These are phyloP conservation scores for Periophthalmodon schlosseri DNA, from an alignment of 2,113 vertebrate species.

Conservation along the genomic window DNA sequence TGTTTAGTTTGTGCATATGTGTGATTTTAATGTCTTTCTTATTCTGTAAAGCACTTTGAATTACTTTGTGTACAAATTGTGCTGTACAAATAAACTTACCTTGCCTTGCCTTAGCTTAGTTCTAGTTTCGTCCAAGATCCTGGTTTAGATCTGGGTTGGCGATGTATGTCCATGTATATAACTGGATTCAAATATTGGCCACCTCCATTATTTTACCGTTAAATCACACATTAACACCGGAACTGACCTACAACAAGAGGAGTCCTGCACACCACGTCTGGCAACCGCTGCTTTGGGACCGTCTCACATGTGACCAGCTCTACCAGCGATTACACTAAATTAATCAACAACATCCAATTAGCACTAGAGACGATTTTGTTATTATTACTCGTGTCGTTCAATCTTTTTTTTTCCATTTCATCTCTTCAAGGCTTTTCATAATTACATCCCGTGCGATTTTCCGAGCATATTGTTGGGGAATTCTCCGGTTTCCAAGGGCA, in stretches of 20 bases:
- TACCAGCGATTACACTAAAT: conserved; percentile 13
- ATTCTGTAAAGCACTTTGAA: too few relatives aligned
- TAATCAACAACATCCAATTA: conserved; percentile 52
- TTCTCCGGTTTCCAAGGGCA: conserved; percentile 53
- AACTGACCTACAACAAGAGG: not conserved
- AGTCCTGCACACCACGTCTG: not conserved
- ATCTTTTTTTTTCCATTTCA: conserved; percentile 34
- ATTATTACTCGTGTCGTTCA: conserved; percentile 57
- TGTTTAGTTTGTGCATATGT: too few relatives aligned
- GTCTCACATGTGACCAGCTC: not conserved
- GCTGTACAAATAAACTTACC: too few relatives aligned
- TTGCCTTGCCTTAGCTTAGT: too few relatives aligned
- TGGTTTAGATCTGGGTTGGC: too few relatives aligned
- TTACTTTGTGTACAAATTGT: too few relatives aligned
- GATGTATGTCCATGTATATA: not conserved
- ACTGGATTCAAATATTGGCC: not conserved
- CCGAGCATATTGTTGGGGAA: conserved; percentile 47
- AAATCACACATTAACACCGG: not conserved
- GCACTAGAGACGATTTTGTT: conserved; percentile 34
- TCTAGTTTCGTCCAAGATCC: too few relatives aligned
- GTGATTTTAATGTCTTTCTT: too few relatives aligned
- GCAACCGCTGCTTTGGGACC: not conserved
- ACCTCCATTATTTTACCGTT: not conserved
- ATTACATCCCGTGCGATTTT: conserved; percentile 62
- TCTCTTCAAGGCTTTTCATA: conserved; percentile 47